These are phyloP conservation scores for Agapetus fuscipes DNA, from an alignment of 2,888 invertebrate species.

Conservation along the genomic window DNA sequence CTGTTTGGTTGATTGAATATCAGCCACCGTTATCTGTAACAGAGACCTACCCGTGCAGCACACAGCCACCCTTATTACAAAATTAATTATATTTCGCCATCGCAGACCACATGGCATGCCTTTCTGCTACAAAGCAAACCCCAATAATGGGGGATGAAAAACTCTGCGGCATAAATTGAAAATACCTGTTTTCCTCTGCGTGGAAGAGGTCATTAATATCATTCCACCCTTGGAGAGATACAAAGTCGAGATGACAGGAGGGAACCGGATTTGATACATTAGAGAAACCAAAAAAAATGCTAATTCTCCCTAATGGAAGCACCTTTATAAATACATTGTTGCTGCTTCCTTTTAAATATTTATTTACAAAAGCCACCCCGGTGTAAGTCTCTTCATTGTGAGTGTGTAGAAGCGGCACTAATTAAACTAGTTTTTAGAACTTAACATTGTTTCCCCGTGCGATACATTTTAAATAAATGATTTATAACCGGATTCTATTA, in stretches of 20 bases:
- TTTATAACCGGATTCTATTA: too few species aligned
- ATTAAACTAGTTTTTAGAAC: constrained; percentile 1
- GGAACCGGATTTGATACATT: constrained; percentile 15
- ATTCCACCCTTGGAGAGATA: background rate
- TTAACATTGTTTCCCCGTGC: background rate
- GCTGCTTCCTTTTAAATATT: constrained; percentile 13
- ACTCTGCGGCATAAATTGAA: constrained; percentile 13
- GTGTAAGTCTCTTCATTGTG: constrained; percentile 8
- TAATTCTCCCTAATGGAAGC: constrained; percentile 16
- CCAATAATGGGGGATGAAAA: constrained; percentile 10
- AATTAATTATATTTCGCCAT: constrained; percentile 20
- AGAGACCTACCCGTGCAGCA: background rate
- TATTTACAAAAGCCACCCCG: constrained; percentile 14
- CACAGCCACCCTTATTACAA: constrained; percentile 12
- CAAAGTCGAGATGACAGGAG: background rate
- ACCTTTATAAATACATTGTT: constrained; percentile 14
- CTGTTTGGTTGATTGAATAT: constrained; percentile 13
- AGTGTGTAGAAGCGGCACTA: constrained; percentile 14
- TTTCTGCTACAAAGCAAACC: constrained; percentile 7
- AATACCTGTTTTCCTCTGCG: constrained; percentile 18
- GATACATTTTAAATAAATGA: background rate
- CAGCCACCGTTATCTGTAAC: constrained; percentile 7
- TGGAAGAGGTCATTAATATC: constrained; percentile 19
- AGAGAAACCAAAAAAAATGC: constrained; percentile 6
- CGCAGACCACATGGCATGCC: constrained; percentile 17